Evolutionary conservation across 2,888 invertebrate genomes (phyloP), one percentile per base, ranked within the genome.

Genomic region (Leucozona laternaria): DNA sequence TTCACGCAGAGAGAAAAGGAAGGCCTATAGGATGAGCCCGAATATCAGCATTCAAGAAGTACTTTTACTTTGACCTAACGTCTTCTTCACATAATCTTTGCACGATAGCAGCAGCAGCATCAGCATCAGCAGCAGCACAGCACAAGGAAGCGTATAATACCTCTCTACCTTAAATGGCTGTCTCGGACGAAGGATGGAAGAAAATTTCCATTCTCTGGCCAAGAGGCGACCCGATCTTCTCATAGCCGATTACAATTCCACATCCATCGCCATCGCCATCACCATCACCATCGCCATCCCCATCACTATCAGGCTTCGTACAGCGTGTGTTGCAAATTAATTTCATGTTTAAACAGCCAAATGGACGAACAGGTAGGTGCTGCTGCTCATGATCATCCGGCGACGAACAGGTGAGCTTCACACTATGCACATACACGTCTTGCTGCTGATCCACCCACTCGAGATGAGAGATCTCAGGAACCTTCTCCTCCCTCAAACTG

Each of bases 31-130:
- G 64, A 76, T 53, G 55, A 57, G 20, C 57, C n/a, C 34, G 84
- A 64, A 79, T 57, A 76, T 71, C 72, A 81, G 78, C 64, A 71
- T 60, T 73, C 48, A 75, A 73, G 78, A 79, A 86, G 81, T 86
- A 86, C 86, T 86, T 86, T 86, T 86, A 86, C 86, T 86, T 86
- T 86, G 86, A 86, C 86, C 86, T 86, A 60, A 86, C 58, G 78
- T 81, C 85, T 81, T 78, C 81, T 85, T 81, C 85, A 77, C 76
- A 80, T 81, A 85, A 85, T 85, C 85, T 80, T 78, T 55, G 77
- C 68, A 76, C 81, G 77, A 81, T 81, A 85, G 76, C 37, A 34
- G 50, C 50, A 48, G 17, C 10, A 48, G 20, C 11, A 48, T 3
- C 48, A 48, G 48, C 43, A 45, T 0, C 48, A 22, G 2, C n/a